Base-by-base conservation (phyloP, 2,797 vertebrate species). In the Hafferia zeledoni region DNA sequence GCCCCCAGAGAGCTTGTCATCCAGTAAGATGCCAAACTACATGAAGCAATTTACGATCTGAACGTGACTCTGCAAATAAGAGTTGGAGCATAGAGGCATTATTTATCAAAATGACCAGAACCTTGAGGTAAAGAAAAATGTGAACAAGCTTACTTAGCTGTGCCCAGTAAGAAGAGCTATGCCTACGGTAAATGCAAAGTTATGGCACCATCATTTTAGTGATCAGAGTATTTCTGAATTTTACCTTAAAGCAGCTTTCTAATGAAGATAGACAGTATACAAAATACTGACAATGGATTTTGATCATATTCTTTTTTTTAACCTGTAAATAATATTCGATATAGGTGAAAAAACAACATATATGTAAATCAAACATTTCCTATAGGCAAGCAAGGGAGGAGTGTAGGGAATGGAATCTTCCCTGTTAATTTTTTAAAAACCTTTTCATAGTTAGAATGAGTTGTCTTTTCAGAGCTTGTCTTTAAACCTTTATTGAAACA, bases 341-440 rank as follows among this genome's bases (percentile, higher is more conserved):
- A 3, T 20, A 39, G 5, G 5, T 71, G 27, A 43, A 76, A 70
- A 75, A 87, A 11, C 1, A 39, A 8, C 2, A n/a, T 14, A 5
- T 33, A 46, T 33, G 64, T 47, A 67, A 68, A 60, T 10, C 20
- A 56, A 87, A 56, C 1, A 19, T 35, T 22, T 84, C 20, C 18
- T 44, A 25, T 28, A 57, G 3, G 23, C 30, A 59, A 55, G 39
- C 0, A 5, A 3, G 3, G 31, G 13, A 56, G 16, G 6, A 59
- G 1, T n/a, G 4, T 0, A 6, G 1, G 14, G 2, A 67, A 68
- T 5, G 4, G 2, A 6, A 3, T n/a, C 11, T 31, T 92, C 41
- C 41, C 3, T 10, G 17, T 19, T 41, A 39, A 1, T 7, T 63
- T n/a, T 85, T 65, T 10, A 0, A 3, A 43, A 63, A 39, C 3